Evolutionary conservation across 2,797 vertebrate genomes (phyloP).

Genomic region (Protosalanx chinensis): DNA sequence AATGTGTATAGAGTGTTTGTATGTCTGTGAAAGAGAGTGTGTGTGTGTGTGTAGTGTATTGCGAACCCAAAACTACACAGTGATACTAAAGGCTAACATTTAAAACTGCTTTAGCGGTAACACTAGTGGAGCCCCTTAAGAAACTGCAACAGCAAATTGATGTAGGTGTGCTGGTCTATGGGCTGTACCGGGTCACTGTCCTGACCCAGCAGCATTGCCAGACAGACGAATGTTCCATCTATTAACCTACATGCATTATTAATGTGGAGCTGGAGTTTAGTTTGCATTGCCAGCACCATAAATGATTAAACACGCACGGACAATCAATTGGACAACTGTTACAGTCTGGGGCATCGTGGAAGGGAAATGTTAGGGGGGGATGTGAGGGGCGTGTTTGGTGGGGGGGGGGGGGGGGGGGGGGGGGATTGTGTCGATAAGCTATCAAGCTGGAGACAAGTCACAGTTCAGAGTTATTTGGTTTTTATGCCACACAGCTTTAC

Average conservation of each 20-base stretch:
- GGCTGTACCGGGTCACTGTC: conserved; percentile 8
- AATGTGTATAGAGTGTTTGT: neutral
- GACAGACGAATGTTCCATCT: conserved; percentile 32
- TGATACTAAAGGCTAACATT: neutral
- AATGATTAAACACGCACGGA: conserved; percentile 31
- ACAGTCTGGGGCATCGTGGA: conserved; percentile 5
- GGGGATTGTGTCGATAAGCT: neutral
- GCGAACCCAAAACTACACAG: no score
- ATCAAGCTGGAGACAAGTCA: conserved; percentile 13
- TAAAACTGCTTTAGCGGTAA: neutral
- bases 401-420: neutral
- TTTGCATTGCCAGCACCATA: conserved; percentile 38
- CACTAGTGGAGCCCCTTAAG: neutral
- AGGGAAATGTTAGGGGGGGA: neutral
- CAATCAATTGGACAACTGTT: conserved; percentile 38
- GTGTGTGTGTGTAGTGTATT: no score
- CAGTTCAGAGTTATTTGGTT: conserved; percentile 27
- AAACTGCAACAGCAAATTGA: no score
- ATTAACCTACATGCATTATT: conserved; percentile 43
- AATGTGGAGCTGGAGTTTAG: conserved; percentile 40
- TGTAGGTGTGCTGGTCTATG: no score
- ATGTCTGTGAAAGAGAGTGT: neutral
- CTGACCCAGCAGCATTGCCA: conserved; percentile 28
- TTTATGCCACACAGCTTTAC: conserved; percentile 32
- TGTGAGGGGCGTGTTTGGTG: neutral